phyloP scores from a whole-genome alignment of 1,140 invertebrate genomes.

The Aphaenogaster ashmeadi region DNA sequence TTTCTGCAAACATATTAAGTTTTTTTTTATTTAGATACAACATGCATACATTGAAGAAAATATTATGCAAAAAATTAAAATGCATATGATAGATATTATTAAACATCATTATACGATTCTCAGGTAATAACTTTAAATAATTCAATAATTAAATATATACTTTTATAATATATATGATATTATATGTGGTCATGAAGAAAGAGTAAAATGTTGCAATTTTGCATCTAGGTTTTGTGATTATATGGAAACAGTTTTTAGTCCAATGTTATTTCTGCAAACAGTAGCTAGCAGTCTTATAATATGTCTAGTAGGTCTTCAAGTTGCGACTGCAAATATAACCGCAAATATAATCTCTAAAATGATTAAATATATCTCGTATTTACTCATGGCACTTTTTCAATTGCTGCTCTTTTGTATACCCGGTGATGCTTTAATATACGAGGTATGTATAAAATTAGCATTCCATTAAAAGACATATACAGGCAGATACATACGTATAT shows the following conservation, averaged over 20 bases:
- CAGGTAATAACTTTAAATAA: slow-evolving; percentile 62
- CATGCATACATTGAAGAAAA: background rate
- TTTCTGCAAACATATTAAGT: background rate
- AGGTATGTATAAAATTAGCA: slow-evolving; percentile 67
- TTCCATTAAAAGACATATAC: background rate
- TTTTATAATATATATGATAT: background rate
- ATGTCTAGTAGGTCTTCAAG: slow-evolving; percentile 78
- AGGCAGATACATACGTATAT: slow-evolving; percentile 36
- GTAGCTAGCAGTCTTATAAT: slow-evolving; percentile 78
- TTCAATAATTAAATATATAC: background rate
- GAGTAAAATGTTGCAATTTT: slow-evolving; percentile 1
- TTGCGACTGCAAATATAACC: slow-evolving; percentile 68
- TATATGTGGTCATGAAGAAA: background rate
- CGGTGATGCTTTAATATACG: slow-evolving; percentile 74
- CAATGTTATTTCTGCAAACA: slow-evolving; percentile 77
- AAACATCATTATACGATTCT: slow-evolving; percentile 77
- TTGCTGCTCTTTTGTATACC: slow-evolving; percentile 79
- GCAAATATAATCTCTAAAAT: slow-evolving; percentile 62
- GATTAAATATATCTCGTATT: slow-evolving; percentile 74
- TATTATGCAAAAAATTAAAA: slow-evolving; percentile 52
- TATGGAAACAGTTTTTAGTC: slow-evolving; percentile 76
- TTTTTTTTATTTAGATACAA: slow-evolving; percentile 24
- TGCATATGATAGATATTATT: slow-evolving; percentile 57
- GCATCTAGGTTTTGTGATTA: slow-evolving; percentile 75
- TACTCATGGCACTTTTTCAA: slow-evolving; percentile 79